These are phyloP conservation scores for Mobula birostris DNA, from an alignment of 2,113 vertebrate species.

Conservation along the genomic window DNA sequence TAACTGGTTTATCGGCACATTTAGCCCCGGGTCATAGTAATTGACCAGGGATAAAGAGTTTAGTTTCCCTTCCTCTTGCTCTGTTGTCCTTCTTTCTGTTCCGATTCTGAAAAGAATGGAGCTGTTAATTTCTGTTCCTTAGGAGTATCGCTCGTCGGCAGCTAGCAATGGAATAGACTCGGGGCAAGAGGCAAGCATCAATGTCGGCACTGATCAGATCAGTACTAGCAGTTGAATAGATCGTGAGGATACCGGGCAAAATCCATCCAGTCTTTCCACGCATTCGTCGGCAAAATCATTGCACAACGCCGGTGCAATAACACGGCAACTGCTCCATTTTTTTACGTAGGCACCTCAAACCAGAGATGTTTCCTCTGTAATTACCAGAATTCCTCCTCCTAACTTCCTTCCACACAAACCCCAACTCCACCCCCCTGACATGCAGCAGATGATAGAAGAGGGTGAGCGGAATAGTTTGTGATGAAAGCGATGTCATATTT, in stretches of 20 bases:
- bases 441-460: slow-evolving; percentile 38
- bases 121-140: background rate
- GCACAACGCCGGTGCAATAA: background rate
- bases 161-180: background rate
- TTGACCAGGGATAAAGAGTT: background rate
- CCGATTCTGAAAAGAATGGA: background rate
- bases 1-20: background rate
- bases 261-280: background rate
- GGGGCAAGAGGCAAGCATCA: too few relatives aligned
- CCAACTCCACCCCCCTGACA: slow-evolving; percentile 40
- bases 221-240: background rate
- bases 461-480: background rate
- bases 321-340: background rate
- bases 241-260: background rate
- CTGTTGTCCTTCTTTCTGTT: background rate
- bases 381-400: slow-evolving; percentile 37
- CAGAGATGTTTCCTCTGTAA: background rate
- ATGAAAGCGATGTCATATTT: too few relatives aligned
- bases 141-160: background rate
- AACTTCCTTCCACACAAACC: background rate
- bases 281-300: background rate
- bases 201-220: background rate
- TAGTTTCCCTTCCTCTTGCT: background rate
- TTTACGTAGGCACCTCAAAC: background rate
- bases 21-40: background rate